Conservation (phyloP, 2,888 invertebrate genomes). For the Nomada ruficornis region DNA sequence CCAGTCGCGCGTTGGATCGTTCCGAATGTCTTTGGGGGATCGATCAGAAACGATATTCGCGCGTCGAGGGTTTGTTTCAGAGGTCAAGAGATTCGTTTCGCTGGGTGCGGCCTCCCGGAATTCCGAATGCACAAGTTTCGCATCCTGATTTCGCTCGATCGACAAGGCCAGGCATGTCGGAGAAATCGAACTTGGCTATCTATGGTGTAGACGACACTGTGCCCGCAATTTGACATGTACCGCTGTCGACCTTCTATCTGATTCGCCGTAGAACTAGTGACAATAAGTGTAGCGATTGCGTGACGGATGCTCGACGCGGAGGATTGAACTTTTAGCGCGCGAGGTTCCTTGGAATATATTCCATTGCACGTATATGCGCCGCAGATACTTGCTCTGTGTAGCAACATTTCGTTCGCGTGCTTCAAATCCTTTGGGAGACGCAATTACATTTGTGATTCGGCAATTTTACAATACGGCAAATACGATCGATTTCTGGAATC, state of each 20-base stretch:
- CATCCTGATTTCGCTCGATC: conserved; percentile 1
- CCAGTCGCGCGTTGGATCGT: background rate
- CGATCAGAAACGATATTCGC: conserved; percentile 15
- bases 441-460: no score
- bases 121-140: conserved; percentile 2
- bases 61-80: conserved; percentile 13
- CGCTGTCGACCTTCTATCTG: background rate
- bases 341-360: background rate
- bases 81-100: conserved; percentile 21
- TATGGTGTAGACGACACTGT: background rate
- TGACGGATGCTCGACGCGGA: background rate
- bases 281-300: background rate
- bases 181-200: background rate
- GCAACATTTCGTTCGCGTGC: no score
- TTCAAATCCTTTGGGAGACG: no score
- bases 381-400: no score
- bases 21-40: conserved; percentile 12
- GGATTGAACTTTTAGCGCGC: background rate
- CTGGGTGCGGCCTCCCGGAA: background rate
- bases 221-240: conserved; percentile 8
- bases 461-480: no score
- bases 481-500: background rate
- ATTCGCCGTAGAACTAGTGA: background rate
- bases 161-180: conserved; percentile 17
- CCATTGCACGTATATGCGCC: background rate